Conservation (phyloP, 2,888 invertebrate species). For the Halocaridina rubra region DNA sequence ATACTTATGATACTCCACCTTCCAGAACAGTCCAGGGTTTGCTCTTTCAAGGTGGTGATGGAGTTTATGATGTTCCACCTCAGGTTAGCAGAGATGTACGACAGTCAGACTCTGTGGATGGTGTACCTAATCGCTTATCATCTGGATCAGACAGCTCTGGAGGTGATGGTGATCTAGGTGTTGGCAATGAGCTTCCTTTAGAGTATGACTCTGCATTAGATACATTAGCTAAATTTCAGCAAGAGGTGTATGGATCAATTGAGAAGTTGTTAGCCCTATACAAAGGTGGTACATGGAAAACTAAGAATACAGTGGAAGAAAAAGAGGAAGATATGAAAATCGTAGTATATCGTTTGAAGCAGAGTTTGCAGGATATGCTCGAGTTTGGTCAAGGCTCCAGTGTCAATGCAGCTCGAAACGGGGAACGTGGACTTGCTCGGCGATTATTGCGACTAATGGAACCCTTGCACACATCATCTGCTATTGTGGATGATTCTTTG, state of each 20-base stretch:
- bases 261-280: slow-evolving; percentile 77
- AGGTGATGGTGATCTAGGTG: slow-evolving; percentile 56
- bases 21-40: slow-evolving; percentile 39
- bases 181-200: slow-evolving; percentile 73
- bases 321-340: slow-evolving; percentile 86
- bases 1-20: slow-evolving; percentile 59
- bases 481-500: slow-evolving; percentile 69
- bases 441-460: slow-evolving; percentile 84
- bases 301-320: slow-evolving; percentile 81
- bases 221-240: slow-evolving; percentile 79
- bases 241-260: slow-evolving; percentile 85
- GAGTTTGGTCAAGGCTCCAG: slow-evolving; percentile 90
- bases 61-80: slow-evolving; percentile 69
- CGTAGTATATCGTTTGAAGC: slow-evolving; percentile 81
- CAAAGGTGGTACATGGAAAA: slow-evolving; percentile 80
- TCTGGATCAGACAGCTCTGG: slow-evolving; percentile 50
- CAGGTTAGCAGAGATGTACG: slow-evolving; percentile 69
- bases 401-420: slow-evolving; percentile 80
- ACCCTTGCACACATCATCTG: slow-evolving; percentile 84
- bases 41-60: slow-evolving; percentile 61
- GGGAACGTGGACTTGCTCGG: slow-evolving; percentile 79
- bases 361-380: slow-evolving; percentile 86
- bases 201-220: slow-evolving; percentile 83
- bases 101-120: slow-evolving; percentile 47
- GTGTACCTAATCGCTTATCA: slow-evolving; percentile 33